Conservation (phyloP, 2,888 invertebrate genomes). For the Coenonympha glycerion region DNA sequence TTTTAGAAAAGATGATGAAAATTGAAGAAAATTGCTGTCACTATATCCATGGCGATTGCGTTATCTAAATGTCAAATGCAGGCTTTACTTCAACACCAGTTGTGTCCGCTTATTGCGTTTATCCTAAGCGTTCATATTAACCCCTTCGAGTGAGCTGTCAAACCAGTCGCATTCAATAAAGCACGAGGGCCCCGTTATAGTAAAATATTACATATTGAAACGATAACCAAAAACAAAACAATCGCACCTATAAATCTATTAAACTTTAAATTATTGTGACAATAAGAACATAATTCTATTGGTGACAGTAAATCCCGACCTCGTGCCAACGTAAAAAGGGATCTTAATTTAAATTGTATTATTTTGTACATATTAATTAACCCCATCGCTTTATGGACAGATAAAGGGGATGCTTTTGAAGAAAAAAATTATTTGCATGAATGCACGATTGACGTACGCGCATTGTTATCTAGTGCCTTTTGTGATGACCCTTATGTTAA, state of each 20-base stretch:
- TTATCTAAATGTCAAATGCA: conserved; percentile 68
- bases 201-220: conserved; percentile 58
- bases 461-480: conserved; percentile 73
- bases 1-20: not conserved
- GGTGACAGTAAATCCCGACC: conserved; percentile 71
- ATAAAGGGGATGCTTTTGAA: conserved; percentile 71
- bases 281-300: conserved; percentile 67
- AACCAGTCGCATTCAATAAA: conserved; percentile 60
- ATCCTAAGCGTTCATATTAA: conserved; percentile 72
- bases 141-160: conserved; percentile 73
- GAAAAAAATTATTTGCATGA: conserved; percentile 76
- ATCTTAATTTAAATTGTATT: conserved; percentile 70
- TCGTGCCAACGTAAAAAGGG: conserved; percentile 67
- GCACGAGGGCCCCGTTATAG: conserved; percentile 52
- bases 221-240: conserved; percentile 64
- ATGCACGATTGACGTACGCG: conserved; percentile 74
- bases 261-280: conserved; percentile 61
- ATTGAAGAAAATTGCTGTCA: conserved; percentile 18
- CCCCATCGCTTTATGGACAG: conserved; percentile 66
- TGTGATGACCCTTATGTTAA: conserved; percentile 76
- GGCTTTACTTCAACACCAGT: conserved; percentile 67
- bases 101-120: conserved; percentile 72
- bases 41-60: conserved; percentile 39
- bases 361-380: conserved; percentile 74
- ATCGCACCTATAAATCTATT: conserved; percentile 58